A percentile compares a stretch with the other conserved stretches of the same genome.
These are phyloP conservation scores for Liasis olivaceus DNA, from an alignment of 2,797 vertebrate species.

Conservation along the genomic window DNA sequence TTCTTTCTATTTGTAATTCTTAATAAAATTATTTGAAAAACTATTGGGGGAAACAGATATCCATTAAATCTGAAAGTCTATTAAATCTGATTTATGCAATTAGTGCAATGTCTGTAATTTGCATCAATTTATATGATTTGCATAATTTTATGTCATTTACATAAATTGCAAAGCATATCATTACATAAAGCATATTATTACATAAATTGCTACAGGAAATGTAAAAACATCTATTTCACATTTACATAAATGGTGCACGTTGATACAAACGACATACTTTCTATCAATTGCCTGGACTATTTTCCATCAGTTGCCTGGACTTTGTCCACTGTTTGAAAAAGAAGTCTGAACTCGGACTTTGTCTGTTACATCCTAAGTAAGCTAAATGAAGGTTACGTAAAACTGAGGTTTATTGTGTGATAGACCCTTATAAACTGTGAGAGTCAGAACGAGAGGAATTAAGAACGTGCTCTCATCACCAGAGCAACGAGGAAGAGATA, in stretches of 20 bases:
- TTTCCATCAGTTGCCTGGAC: neutral
- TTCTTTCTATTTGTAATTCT: too few relatives aligned
- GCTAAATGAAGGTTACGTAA: neutral
- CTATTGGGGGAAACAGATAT: too few relatives aligned
- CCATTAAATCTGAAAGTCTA: neutral
- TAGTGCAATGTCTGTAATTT: neutral
- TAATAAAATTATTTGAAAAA: too few relatives aligned
- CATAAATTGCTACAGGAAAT: neutral
- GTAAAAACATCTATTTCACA: neutral
- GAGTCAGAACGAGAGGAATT: too few relatives aligned
- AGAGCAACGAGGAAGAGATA: too few relatives aligned
- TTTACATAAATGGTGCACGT: neutral
- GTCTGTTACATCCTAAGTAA: neutral
- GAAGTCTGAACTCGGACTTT: neutral
- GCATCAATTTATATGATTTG: neutral
- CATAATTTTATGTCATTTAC: too few relatives aligned
- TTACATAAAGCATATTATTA: neutral
- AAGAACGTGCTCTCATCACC: too few relatives aligned
- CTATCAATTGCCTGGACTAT: too few relatives aligned
- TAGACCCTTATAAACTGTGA: neutral
- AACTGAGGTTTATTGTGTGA: neutral
- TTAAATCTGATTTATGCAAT: neutral
- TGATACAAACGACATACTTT: neutral
- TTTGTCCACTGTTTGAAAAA: neutral
- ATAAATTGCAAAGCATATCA: too few relatives aligned